These are phyloP conservation scores for Zosterops hypoxanthus DNA, from an alignment of 2,113 vertebrate genomes.

Conservation along the genomic window DNA sequence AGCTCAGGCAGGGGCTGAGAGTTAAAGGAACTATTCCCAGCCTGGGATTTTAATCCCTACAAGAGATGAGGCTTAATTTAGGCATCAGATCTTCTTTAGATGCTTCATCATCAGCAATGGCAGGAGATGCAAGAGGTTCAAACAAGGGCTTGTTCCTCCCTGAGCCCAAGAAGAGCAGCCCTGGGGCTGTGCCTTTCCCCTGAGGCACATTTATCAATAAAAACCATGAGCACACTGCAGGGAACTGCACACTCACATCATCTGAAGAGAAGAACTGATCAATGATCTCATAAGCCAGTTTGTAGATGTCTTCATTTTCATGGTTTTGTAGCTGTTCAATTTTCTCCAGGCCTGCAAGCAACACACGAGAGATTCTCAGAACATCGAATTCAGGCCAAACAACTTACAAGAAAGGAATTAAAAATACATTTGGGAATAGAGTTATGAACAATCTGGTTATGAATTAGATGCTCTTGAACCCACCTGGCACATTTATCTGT, in stretches of 20 bases:
- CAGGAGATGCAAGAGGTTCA: fast-evolving
- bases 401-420: too few relatives aligned
- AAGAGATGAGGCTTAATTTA: neutral
- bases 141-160: neutral
- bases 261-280: constrained; percentile 99
- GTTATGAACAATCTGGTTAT: too few relatives aligned
- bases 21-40: neutral
- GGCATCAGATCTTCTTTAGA: neutral
- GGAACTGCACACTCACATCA: constrained; percentile 84
- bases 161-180: neutral
- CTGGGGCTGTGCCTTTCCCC: neutral
- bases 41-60: neutral
- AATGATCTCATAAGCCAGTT: constrained; percentile 99
- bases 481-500: neutral
- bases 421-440: neutral
- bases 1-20: neutral
- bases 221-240: neutral
- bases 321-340: constrained; percentile 98
- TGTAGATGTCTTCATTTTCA: constrained; percentile 99
- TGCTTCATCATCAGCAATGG: neutral
- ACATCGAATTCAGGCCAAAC: neutral
- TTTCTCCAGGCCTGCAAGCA: constrained; percentile 90
- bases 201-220: neutral
- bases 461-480: neutral
- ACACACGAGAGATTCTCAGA: neutral